phyloP scores from a whole-genome alignment of 2,797 vertebrate species.

The Paguma larvata region DNA sequence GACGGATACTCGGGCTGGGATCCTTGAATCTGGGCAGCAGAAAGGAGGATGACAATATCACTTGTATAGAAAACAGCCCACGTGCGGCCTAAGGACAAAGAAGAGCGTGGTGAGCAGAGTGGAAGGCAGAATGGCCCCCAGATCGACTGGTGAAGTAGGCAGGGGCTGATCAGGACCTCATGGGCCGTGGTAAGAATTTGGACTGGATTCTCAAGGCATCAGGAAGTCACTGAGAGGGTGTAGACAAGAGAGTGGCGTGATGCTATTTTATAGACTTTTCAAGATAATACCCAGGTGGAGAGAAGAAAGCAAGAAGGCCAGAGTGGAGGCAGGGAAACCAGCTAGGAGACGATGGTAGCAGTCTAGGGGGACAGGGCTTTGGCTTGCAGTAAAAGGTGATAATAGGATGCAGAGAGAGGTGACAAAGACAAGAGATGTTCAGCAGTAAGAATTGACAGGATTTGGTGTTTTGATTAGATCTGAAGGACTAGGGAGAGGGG shows the following conservation, averaged over 20 bases:
- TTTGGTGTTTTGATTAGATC: not conserved
- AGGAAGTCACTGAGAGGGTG: not conserved
- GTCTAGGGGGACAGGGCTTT: not conserved
- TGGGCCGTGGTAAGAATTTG: not conserved
- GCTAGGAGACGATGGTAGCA: not conserved
- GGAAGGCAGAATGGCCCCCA: no score
- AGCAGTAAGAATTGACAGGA: not conserved
- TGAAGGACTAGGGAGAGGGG: not conserved
- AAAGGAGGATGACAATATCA: not conserved
- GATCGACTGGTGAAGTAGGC: not conserved
- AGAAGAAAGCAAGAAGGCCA: not conserved
- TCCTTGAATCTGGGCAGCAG: not conserved
- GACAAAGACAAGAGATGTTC: not conserved
- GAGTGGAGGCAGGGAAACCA: not conserved
- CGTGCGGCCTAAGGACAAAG: not conserved
- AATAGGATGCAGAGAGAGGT: not conserved
- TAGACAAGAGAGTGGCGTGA: not conserved
- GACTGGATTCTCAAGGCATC: not conserved
- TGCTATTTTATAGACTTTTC: not conserved
- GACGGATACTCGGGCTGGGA: not conserved
- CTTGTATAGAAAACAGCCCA: not conserved
- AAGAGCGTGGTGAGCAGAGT: not conserved
- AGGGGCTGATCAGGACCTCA: not conserved
- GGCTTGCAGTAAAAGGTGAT: not conserved
- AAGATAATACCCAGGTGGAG: not conserved